A percentile compares a stretch with the other conserved stretches of the same genome.
Conservation (phyloP, 35 echinoderm and acorn worm genomes). For the Chiridota heheva region DNA sequence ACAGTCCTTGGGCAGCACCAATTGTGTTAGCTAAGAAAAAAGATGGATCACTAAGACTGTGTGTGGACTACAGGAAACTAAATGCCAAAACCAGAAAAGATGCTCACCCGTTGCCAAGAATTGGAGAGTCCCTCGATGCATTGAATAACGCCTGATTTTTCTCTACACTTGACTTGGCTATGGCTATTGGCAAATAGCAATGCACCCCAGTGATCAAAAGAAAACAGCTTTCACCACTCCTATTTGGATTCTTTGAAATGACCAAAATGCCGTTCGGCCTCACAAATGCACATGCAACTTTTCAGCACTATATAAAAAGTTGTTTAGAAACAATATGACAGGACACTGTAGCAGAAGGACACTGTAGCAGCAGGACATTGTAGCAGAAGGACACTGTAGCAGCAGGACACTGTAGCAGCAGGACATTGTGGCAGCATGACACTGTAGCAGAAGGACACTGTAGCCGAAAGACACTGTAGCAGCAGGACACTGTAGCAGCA, state of each 20-base stretch:
- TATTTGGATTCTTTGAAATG: slow-evolving; percentile 61
- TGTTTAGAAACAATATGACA: too few species aligned
- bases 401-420: too few species aligned
- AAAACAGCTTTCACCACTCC: slow-evolving; percentile 73
- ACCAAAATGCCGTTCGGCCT: slow-evolving; percentile 72
- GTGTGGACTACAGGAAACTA: not conserved
- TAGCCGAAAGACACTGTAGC: too few species aligned
- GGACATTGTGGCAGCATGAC: too few species aligned
- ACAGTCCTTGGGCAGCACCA: slow-evolving; percentile 64
- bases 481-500: too few species aligned
- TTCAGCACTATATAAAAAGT: slow-evolving; percentile 38
- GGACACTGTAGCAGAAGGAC: too few species aligned
- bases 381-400: too few species aligned
- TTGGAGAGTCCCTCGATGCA: not conserved
- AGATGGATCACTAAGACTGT: not conserved
- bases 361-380: too few species aligned
- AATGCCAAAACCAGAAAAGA: not conserved
- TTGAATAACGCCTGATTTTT: slow-evolving; percentile 2
- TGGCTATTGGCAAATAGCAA: slow-evolving; percentile 56
- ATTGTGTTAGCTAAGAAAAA: slow-evolving; percentile 7
- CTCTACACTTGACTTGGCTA: slow-evolving; percentile 27
- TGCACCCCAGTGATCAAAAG: slow-evolving; percentile 45
- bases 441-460: too few species aligned
- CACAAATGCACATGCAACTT: slow-evolving; percentile 61
- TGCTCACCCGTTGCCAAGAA: not conserved